phyloP scores from a whole-genome alignment of 2,888 invertebrate genomes.

The Amphipoea oculea region DNA sequence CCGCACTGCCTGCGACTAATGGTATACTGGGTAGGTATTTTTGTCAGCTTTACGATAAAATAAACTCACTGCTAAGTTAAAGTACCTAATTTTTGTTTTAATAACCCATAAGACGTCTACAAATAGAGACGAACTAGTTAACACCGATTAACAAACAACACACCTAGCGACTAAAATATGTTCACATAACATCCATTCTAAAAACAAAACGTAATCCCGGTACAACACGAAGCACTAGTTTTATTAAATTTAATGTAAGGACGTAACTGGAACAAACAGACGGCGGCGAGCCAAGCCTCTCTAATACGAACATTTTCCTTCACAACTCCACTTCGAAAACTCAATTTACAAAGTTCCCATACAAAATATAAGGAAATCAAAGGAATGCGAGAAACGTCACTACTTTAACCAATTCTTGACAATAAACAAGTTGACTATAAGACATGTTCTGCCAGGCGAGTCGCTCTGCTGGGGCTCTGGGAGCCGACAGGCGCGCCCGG shows the following conservation, averaged over 20 bases:
- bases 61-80: neutral
- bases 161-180: neutral
- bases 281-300: conserved; percentile 27
- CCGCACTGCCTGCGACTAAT: neutral
- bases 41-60: neutral
- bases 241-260: conserved; percentile 48
- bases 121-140: neutral
- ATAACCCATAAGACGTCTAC: neutral
- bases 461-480: conserved; percentile 71
- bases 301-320: conserved; percentile 56
- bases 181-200: neutral
- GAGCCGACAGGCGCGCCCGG: conserved; percentile 72
- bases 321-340: conserved; percentile 56
- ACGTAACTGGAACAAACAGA: conserved; percentile 40
- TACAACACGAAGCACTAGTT: conserved; percentile 29
- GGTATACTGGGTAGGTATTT: neutral
- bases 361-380: conserved; percentile 71
- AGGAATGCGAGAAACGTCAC: conserved; percentile 70
- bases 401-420: conserved; percentile 78
- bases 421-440: conserved; percentile 80
- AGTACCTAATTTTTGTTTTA: too few relatives aligned
- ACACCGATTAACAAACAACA: neutral
- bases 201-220: conserved; percentile 34
- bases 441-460: conserved; percentile 76
- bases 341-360: conserved; percentile 66